Conservation (phyloP, 2,113 vertebrate species). For the Thamnaconus septentrionalis region DNA sequence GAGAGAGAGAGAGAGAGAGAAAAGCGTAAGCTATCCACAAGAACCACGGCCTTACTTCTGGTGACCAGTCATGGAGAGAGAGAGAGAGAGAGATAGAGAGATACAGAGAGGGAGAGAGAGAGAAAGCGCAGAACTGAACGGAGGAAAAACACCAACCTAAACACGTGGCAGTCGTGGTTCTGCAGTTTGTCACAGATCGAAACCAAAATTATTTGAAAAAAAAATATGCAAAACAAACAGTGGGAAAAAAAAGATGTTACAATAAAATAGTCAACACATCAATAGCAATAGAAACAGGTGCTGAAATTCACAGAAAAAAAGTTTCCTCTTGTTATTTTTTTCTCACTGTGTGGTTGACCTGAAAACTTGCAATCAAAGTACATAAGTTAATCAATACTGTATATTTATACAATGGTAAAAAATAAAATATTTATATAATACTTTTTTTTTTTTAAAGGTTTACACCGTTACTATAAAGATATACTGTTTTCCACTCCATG, state of each 20-base stretch:
- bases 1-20: neutral
- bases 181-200: conserved; percentile 57
- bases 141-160: conserved; percentile 49
- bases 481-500: conserved; percentile 79
- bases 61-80: conserved; percentile 35
- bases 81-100: neutral
- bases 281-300: conserved; percentile 75
- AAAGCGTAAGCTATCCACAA: conserved; percentile 59
- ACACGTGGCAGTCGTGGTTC: conserved; percentile 58
- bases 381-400: conserved; percentile 80
- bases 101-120: conserved; percentile 14
- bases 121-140: conserved; percentile 34
- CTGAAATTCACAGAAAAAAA: conserved; percentile 74
- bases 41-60: conserved; percentile 62
- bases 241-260: conserved; percentile 56
- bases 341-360: conserved; percentile 52
- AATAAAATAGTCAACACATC: conserved; percentile 74
- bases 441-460: conserved; percentile 66
- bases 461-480: conserved; percentile 81
- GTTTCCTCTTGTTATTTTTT: conserved; percentile 52
- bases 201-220: conserved; percentile 21
- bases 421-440: conserved; percentile 80
- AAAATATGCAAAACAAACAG: conserved; percentile 12
- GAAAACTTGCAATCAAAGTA: conserved; percentile 76
- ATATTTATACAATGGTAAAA: conserved; percentile 82